phyloP scores from a whole-genome alignment of 2,888 invertebrate species.

The Eupithecia subfuscata region DNA sequence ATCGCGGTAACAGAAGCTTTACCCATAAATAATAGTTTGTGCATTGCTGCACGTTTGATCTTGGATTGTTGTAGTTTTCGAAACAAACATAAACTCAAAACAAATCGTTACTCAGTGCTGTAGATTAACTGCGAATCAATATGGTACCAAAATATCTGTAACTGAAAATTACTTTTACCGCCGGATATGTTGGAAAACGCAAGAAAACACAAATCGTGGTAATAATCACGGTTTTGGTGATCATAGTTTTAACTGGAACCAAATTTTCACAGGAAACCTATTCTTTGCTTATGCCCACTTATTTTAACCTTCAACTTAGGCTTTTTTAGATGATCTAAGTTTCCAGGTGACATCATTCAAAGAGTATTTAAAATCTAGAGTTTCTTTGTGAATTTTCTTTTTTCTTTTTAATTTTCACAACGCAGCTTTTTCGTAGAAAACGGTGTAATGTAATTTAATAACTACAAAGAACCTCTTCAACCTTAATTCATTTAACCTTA shows the following conservation, averaged over 20 bases:
- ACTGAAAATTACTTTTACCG: neutral
- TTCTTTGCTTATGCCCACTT: neutral
- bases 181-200: neutral
- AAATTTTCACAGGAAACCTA: neutral
- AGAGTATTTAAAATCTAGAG: neutral
- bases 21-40: neutral
- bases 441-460: neutral
- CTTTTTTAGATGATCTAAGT: neutral
- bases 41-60: constrained; percentile 6
- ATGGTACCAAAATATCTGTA: neutral
- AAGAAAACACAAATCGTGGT: neutral
- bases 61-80: neutral
- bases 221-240: neutral
- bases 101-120: neutral
- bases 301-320: neutral
- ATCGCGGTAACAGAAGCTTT: neutral
- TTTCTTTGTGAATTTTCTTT: neutral
- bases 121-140: neutral
- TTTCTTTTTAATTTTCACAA: neutral
- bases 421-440: neutral
- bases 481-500: neutral
- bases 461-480: neutral
- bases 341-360: neutral
- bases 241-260: neutral
- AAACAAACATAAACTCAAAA: neutral